Conservation (phyloP, 1,140 invertebrate genomes). For the Holcopasites calliopsidis region DNA sequence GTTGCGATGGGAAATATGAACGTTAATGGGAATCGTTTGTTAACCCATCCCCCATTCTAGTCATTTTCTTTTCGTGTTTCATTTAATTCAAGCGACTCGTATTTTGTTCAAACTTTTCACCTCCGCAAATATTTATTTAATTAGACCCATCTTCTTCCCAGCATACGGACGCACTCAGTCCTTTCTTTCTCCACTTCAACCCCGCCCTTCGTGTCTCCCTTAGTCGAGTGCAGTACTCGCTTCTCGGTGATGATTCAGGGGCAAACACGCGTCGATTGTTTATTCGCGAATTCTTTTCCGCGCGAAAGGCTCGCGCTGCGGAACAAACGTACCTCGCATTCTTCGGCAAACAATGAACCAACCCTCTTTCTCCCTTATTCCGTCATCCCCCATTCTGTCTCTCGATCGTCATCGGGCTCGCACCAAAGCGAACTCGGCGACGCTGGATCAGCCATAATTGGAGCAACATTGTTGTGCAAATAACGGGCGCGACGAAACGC, state of each 20-base stretch:
- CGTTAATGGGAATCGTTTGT: too few species aligned
- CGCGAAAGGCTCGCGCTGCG: background rate
- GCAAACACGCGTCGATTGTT: background rate
- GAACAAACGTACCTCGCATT: background rate
- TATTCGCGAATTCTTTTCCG: background rate
- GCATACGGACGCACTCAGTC: background rate
- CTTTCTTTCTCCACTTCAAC: background rate
- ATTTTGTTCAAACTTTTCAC: too few species aligned
- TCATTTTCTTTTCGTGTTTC: too few species aligned
- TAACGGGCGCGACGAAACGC: constrained; percentile 30
- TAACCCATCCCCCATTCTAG: too few species aligned
- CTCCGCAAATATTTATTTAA: too few species aligned
- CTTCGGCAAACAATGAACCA: constrained; percentile 9
- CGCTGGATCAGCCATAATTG: constrained; percentile 2
- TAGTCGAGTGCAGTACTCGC: background rate
- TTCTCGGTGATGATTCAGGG: background rate
- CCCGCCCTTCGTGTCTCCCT: background rate
- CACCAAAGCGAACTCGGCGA: background rate
- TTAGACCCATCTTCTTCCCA: too few species aligned
- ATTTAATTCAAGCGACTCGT: too few species aligned
- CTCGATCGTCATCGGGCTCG: background rate
- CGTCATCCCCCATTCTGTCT: background rate
- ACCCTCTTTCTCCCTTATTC: background rate
- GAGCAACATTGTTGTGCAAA: constrained; percentile 34
- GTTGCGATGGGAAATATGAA: too few species aligned